phyloP scores from a whole-genome alignment of 2,888 invertebrate genomes.

The Tetragonula carbonaria region DNA sequence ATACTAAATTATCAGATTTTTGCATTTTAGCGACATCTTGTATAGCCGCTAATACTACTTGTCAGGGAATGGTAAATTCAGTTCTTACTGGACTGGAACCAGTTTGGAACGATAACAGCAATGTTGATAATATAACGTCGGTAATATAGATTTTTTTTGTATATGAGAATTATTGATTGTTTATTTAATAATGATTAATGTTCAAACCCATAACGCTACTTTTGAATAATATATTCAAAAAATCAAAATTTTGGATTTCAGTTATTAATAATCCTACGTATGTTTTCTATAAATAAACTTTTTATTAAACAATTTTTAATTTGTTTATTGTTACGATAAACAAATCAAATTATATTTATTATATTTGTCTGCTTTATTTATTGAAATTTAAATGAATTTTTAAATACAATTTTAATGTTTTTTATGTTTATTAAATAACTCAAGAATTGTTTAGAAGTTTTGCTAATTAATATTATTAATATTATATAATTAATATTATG shows the following conservation, averaged over 20 bases:
- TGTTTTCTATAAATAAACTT: too few relatives aligned
- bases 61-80: constrained; percentile 6
- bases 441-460: not conserved
- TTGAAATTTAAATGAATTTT: not conserved
- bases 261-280: not conserved
- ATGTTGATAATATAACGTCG: not conserved
- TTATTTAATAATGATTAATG: not conserved
- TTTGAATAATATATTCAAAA: not conserved
- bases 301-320: not conserved
- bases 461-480: not conserved
- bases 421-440: not conserved
- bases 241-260: not conserved
- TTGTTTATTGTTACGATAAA: not conserved
- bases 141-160: constrained; percentile 4
- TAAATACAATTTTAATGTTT: not conserved
- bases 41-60: not conserved
- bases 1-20: constrained; percentile 35
- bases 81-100: not conserved
- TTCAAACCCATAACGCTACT: not conserved
- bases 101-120: not conserved
- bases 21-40: constrained; percentile 54
- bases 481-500: not conserved
- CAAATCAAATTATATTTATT: not conserved
- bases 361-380: not conserved
- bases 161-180: not conserved